These are phyloP conservation scores for Sternarchorhynchus goeldii DNA, from an alignment of 2,797 vertebrate genomes.

Conservation along the genomic window DNA sequence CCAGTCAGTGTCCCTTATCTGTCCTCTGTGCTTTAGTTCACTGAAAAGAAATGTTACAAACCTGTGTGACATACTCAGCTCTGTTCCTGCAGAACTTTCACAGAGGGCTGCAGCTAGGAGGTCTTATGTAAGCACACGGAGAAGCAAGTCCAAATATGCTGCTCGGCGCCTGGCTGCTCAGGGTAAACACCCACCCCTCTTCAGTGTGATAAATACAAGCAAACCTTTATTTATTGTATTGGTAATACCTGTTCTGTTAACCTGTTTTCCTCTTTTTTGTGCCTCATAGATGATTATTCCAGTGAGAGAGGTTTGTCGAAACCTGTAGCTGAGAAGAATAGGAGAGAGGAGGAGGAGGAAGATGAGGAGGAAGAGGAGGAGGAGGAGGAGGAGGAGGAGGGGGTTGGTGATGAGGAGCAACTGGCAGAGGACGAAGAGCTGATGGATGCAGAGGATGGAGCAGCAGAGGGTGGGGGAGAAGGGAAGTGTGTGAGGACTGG, in stretches of 20 bases:
- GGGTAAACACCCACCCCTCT: slow-evolving; percentile 62
- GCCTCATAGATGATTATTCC: slow-evolving; percentile 65
- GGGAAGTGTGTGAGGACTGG: slow-evolving; percentile 69
- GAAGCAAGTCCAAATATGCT: slow-evolving; percentile 73
- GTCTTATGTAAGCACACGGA: slow-evolving; percentile 73
- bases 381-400: slow-evolving; percentile 29
- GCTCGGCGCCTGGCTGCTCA: slow-evolving; percentile 62
- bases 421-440: slow-evolving; percentile 55
- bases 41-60: not conserved
- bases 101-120: slow-evolving; percentile 59
- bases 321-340: slow-evolving; percentile 22
- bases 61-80: slow-evolving; percentile 9
- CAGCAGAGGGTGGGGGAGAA: slow-evolving; percentile 70
- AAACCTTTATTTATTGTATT: not conserved
- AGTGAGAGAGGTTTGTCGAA: slow-evolving; percentile 62
- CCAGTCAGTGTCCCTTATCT: slow-evolving; percentile 67
- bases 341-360: slow-evolving; percentile 32
- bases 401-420: slow-evolving; percentile 59
- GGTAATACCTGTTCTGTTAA: not conserved
- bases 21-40: not conserved
- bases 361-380: not conserved
- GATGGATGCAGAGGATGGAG: slow-evolving; percentile 48
- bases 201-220: not conserved
- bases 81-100: slow-evolving; percentile 64
- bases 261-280: not conserved